Conservation (phyloP, 1,140 invertebrate genomes). For the Drosophila cardini region DNA sequence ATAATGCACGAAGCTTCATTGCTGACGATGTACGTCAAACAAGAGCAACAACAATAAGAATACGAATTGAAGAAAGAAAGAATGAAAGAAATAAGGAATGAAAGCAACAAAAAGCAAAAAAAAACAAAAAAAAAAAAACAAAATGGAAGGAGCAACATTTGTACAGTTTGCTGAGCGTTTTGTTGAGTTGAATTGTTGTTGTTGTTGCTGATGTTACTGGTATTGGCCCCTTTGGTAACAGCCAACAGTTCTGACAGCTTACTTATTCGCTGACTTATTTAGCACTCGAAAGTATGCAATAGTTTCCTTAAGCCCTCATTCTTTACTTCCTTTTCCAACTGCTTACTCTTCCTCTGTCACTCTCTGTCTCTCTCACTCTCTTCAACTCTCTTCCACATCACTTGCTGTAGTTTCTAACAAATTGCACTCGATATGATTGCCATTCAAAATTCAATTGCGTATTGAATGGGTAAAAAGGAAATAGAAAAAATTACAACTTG, state of each 20-base stretch:
- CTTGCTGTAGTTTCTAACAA: slow-evolving; percentile 22
- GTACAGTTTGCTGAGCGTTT: slow-evolving; percentile 33
- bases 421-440: slow-evolving; percentile 76
- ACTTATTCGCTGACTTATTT: slow-evolving; percentile 65
- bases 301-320: slow-evolving; percentile 30
- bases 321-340: too few relatives aligned
- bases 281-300: slow-evolving; percentile 68
- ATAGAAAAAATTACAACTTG: not conserved
- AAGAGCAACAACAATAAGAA: slow-evolving; percentile 30
- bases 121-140: not conserved
- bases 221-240: slow-evolving; percentile 20
- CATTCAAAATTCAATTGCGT: slow-evolving; percentile 53
- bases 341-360: too few relatives aligned
- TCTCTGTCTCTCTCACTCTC: not conserved
- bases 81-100: too few relatives aligned
- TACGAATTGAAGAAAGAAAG: slow-evolving; percentile 1
- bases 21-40: slow-evolving; percentile 47
- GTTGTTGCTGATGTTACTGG: not conserved
- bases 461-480: slow-evolving; percentile 4
- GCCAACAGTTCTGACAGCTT: slow-evolving; percentile 28
- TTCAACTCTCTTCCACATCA: not conserved
- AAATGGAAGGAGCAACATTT: slow-evolving; percentile 10
- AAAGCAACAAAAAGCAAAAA: not conserved
- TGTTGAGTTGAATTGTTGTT: slow-evolving; percentile 22
- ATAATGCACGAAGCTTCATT: slow-evolving; percentile 66